Percentiles rank a stretch among this genome's conserved stretches.
phyloP scores from a whole-genome alignment of 2,113 vertebrate genomes.

The Anolis sagrei region DNA sequence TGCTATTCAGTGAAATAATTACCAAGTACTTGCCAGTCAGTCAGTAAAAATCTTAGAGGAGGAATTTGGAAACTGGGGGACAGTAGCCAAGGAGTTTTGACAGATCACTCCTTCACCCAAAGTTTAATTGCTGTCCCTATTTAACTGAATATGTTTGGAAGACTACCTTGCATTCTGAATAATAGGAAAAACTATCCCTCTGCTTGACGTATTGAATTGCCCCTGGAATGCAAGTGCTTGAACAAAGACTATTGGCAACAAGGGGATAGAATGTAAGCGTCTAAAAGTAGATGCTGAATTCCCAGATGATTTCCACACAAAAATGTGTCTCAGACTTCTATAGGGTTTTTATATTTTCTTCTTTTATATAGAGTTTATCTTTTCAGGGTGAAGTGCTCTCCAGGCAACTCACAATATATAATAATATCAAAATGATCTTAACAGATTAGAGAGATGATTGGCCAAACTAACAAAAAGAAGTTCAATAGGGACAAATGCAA shows the following conservation, averaged over 20 bases:
- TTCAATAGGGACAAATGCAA: too few relatives aligned
- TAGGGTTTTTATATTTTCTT: background rate
- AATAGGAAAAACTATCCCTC: background rate
- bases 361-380: background rate
- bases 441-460: too few relatives aligned
- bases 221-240: too few relatives aligned
- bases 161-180: background rate
- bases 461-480: too few relatives aligned
- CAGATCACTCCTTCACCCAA: background rate
- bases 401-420: too few relatives aligned
- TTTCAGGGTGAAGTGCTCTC: too few relatives aligned
- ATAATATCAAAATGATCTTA: too few relatives aligned
- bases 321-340: background rate
- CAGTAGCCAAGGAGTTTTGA: background rate
- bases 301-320: background rate
- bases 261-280: fast-evolving
- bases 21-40: background rate
- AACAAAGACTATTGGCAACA: background rate
- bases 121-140: conserved; percentile 10
- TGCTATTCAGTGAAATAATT: conserved; percentile 18
- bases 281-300: background rate
- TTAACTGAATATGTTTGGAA: background rate
- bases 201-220: fast-evolving
- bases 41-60: background rate
- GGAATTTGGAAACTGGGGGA: background rate